phyloP scores from a whole-genome alignment of 2,797 vertebrate species.

The Eulemur coronatus region DNA sequence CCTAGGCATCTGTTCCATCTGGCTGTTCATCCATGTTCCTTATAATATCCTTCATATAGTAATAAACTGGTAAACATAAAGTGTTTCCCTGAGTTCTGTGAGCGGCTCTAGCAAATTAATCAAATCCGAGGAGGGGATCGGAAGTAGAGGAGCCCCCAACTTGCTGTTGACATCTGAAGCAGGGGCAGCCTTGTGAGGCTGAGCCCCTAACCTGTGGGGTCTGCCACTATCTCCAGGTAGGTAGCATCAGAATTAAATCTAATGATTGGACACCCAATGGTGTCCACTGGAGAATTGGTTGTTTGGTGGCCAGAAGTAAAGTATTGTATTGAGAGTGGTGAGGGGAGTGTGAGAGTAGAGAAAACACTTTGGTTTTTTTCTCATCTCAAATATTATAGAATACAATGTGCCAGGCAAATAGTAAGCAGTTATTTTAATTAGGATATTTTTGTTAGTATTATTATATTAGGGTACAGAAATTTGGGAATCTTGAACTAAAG shows the following conservation, averaged over 20 bases:
- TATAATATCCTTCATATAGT: not conserved
- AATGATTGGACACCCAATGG: not conserved
- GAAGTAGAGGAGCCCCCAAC: not conserved
- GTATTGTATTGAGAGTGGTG: not conserved
- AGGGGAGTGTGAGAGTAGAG: not conserved
- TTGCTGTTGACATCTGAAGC: not conserved
- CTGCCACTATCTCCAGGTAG: not conserved
- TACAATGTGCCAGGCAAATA: not conserved
- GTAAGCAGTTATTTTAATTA: constrained; percentile 9
- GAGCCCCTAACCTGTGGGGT: not conserved
- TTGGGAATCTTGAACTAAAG: not conserved
- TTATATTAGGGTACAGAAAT: not conserved
- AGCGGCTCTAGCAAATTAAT: not conserved
- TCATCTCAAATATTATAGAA: not conserved
- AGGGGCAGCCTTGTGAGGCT: not conserved
- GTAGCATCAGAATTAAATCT: not conserved
- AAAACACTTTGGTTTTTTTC: not conserved
- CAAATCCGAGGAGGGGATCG: not conserved
- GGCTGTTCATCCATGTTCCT: not conserved
- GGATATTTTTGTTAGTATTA: not conserved
- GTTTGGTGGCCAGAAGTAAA: not conserved
- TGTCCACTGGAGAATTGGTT: not conserved
- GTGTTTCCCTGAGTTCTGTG: not conserved
- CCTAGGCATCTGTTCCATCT: not conserved
- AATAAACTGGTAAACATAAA: not conserved